Conservation (phyloP, 2,113 vertebrate species). For the Paradisaea rubra region DNA sequence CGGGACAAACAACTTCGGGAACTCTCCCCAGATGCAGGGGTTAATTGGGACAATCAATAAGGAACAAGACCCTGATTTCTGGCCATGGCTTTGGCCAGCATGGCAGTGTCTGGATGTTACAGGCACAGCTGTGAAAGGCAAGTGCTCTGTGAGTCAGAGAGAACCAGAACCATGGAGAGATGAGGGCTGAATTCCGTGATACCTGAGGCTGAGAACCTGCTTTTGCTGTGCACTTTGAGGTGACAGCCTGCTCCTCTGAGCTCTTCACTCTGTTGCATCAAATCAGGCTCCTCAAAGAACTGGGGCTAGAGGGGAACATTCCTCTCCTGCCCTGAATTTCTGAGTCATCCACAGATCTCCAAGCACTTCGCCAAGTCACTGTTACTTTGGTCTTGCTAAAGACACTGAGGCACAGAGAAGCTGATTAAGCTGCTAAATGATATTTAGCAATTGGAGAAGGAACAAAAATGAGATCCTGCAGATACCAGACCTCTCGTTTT, state of each 20-base stretch:
- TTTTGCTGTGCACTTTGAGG: background rate
- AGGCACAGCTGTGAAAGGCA: background rate
- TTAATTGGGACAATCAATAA: background rate
- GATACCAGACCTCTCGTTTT: background rate
- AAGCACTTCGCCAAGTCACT: background rate
- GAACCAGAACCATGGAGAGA: accelerated
- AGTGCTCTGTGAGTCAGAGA: background rate
- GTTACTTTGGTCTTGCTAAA: background rate
- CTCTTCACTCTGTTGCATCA: background rate
- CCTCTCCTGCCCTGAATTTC: background rate
- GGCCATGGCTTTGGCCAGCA: background rate
- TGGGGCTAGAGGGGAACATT: background rate
- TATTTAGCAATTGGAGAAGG: background rate
- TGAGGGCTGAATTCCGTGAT: background rate
- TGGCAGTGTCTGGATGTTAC: background rate
- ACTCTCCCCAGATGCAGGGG: background rate
- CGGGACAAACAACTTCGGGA: background rate
- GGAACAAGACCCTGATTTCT: background rate
- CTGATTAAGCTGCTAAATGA: background rate
- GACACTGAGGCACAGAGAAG: background rate
- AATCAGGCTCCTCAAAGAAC: background rate
- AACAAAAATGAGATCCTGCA: background rate
- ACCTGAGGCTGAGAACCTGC: background rate
- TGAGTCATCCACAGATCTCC: background rate
- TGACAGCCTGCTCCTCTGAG: background rate